phyloP scores from a whole-genome alignment of 2,113 vertebrate species.

The Ceratotherium simum region DNA sequence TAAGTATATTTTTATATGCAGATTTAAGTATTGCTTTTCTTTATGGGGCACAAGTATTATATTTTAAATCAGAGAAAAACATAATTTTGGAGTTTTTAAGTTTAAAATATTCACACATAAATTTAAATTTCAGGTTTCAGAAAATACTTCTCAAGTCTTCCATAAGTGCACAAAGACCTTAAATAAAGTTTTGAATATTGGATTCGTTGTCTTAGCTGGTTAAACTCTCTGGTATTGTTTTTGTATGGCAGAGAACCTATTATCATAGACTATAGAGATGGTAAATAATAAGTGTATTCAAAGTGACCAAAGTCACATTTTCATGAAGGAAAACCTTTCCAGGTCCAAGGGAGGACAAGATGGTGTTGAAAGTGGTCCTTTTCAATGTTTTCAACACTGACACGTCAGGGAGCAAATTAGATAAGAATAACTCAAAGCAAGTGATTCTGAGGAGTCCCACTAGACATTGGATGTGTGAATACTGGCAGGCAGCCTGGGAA shows the following conservation, averaged over 20 bases:
- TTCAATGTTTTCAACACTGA: neutral
- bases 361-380: neutral
- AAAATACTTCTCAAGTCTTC: neutral
- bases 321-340: neutral
- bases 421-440: neutral
- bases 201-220: neutral
- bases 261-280: neutral
- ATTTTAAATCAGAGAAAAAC: neutral
- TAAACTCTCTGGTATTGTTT: neutral
- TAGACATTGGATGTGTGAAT: neutral
- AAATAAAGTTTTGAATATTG: neutral
- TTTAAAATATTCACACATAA: neutral
- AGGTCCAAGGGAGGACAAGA: neutral
- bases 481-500: neutral
- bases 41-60: neutral
- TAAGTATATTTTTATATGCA: neutral
- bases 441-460: no score
- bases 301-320: neutral
- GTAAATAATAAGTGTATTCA: neutral
- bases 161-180: neutral
- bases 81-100: neutral
- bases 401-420: neutral
- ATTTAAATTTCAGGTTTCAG: conserved; percentile 20
- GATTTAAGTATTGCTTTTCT: neutral
- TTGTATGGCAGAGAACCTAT: neutral